Evolutionary conservation across 2,113 vertebrate species (phyloP), one percentile per base, ranked within the genome.

Genomic region (Micromys minutus): DNA sequence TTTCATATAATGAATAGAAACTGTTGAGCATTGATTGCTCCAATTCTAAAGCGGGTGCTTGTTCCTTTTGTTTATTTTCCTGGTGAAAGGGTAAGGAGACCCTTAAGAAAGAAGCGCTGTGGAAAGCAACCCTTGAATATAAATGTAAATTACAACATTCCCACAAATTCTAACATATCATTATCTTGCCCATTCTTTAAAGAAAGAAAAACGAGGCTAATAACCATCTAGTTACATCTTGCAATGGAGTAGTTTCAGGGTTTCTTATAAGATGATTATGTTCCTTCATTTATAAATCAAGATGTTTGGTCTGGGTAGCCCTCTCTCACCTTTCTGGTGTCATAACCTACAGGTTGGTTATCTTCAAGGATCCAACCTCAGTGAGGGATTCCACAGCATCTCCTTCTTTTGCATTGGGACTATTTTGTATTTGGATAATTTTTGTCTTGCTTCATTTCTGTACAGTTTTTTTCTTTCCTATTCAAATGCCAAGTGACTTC

Each of bases 81-180:
- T 97, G 31, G 90, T 80, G 77, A 96, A 96, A 96, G 83, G 71
- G 47, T 95, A 95, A 97, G 47, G 72, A 57, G 95, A 86, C 24
- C 94, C 93, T 95, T 95, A 97, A 96, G 74, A 96, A 86, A 95
- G 85, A 94, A 52, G 26, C 77, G 89, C 92, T 69, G 93, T 96
- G 81, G 95, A 97, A 97, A 97, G 92, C 90, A 92, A 87, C 65
- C 65, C 71, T 95, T 42, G 74, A 97, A 97, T 97, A 94, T 87
- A 95, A 96, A 97, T 98, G 96, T 92, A 97, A 97, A 97, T 96
- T 97, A 96, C 77, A 92, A 94, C 97, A 97, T 94, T 96, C 93
- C 81, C 59, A 90, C 87, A 95, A 96, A 95, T 89, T 96, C 81
- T 86, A 97, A 96, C 85, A 42, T 97, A 87, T 95, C 81, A 97